Evolutionary conservation across 2,113 vertebrate genomes (phyloP).

Genomic region (Gracilinanus agilis): DNA sequence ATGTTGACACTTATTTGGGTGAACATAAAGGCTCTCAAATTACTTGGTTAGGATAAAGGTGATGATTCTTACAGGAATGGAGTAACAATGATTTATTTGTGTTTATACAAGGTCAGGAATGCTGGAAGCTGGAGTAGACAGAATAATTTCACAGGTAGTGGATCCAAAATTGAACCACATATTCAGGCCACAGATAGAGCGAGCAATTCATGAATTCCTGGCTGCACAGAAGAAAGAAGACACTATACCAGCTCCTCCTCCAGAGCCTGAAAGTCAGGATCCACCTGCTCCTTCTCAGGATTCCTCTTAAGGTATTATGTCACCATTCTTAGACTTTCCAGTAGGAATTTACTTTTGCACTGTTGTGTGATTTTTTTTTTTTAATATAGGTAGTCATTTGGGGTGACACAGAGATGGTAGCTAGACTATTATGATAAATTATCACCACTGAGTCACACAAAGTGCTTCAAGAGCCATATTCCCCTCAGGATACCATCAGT

Average conservation of each 20-base stretch:
- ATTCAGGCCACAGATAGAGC: constrained; percentile 96
- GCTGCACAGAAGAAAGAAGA: constrained; percentile 90
- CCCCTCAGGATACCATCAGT: background rate
- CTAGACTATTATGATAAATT: background rate
- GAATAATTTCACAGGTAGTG: constrained; percentile 97
- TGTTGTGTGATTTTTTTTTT: background rate
- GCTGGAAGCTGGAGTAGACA: constrained; percentile 95
- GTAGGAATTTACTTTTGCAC: background rate
- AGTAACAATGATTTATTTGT: constrained; percentile 87
- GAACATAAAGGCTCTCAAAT: constrained; percentile 83
- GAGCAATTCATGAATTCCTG: constrained; percentile 94
- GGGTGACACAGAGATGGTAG: background rate
- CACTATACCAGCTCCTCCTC: constrained; percentile 84
- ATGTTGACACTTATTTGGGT: constrained; percentile 83
- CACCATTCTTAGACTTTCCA: background rate
- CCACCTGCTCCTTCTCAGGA: constrained; percentile 88
- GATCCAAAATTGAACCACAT: constrained; percentile 93
- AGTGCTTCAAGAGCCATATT: background rate
- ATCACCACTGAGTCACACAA: background rate
- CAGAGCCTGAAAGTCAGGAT: constrained; percentile 91
- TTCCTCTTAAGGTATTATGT: constrained; percentile 89
- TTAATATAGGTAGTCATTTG: background rate
- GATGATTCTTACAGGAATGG: constrained; percentile 76
- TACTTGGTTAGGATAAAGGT: constrained; percentile 67
- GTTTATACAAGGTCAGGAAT: constrained; percentile 93